Evolutionary conservation across 2,113 vertebrate species (phyloP).

Genomic region (Phylloscopus trochiloides): DNA sequence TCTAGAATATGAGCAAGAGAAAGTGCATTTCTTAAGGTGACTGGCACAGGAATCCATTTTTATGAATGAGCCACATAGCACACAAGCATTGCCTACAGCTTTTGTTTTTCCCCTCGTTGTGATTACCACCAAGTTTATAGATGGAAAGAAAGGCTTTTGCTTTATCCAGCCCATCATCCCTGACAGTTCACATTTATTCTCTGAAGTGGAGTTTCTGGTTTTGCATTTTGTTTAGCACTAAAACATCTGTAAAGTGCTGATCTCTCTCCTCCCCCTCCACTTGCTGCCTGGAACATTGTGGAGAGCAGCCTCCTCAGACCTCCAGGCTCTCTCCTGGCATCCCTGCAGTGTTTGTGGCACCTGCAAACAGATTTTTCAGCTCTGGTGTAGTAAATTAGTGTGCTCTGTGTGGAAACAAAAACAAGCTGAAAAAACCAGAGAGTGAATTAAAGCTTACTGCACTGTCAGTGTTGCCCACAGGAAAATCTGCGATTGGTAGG

Average conservation of each 20-base stretch:
- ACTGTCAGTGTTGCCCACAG: not conserved
- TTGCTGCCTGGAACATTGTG: not conserved
- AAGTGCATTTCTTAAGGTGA: not conserved
- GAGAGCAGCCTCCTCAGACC: not conserved
- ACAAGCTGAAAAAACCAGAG: not conserved
- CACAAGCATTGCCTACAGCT: not conserved
- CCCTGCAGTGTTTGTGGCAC: not conserved
- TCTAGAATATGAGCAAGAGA: not conserved
- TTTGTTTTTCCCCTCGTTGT: not conserved
- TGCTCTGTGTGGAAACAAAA: not conserved
- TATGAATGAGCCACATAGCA: not conserved
- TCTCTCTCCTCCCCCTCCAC: not conserved
- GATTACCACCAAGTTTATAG: not conserved
- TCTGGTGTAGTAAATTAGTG: not conserved
- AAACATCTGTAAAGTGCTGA: not conserved
- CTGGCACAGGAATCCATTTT: not conserved
- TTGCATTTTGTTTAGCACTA: not conserved
- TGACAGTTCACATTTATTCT: not conserved
- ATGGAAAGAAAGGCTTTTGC: not conserved
- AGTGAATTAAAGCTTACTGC: not conserved
- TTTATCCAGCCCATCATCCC: not conserved
- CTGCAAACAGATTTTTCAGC: not conserved
- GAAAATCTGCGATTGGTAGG: not conserved
- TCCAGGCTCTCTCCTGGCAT: not conserved
- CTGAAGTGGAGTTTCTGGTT: not conserved